phyloP scores from a whole-genome alignment of 2,888 invertebrate genomes.

The Synergus laeviventris region DNA sequence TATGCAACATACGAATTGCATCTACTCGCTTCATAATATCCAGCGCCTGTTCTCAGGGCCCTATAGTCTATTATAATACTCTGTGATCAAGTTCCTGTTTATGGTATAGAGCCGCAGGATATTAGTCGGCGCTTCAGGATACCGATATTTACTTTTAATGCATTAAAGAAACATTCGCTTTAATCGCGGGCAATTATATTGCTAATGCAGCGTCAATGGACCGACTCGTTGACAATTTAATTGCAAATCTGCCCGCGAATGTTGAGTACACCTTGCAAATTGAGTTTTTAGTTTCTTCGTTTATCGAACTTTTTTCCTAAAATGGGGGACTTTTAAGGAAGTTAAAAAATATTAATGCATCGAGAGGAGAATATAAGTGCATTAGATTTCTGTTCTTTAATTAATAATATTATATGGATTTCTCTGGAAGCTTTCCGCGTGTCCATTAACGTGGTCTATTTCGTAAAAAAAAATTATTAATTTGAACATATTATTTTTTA shows the following conservation, averaged over 20 bases:
- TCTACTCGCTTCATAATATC: slow-evolving; percentile 9
- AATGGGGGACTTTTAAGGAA: no score
- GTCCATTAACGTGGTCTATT: no score
- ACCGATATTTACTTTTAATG: slow-evolving; percentile 35
- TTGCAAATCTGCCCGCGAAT: slow-evolving; percentile 33
- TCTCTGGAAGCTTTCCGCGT: no score
- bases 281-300: slow-evolving; percentile 21
- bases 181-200: slow-evolving; percentile 26
- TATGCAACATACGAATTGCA: slow-evolving; percentile 6
- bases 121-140: slow-evolving; percentile 28
- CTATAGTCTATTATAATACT: background rate
- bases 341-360: no score
- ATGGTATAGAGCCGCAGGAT: slow-evolving; percentile 3
- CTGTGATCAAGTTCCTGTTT: slow-evolving; percentile 21
- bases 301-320: background rate
- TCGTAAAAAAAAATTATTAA: no score
- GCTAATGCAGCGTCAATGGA: slow-evolving; percentile 34
- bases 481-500: no score
- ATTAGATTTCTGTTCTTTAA: no score
- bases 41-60: slow-evolving; percentile 9
- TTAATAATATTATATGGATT: no score
- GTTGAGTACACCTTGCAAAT: slow-evolving; percentile 14
- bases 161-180: slow-evolving; percentile 36
- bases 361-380: no score
- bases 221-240: slow-evolving; percentile 29